Conservation (phyloP, 1,140 invertebrate species). For the Leucophenga varia region DNA sequence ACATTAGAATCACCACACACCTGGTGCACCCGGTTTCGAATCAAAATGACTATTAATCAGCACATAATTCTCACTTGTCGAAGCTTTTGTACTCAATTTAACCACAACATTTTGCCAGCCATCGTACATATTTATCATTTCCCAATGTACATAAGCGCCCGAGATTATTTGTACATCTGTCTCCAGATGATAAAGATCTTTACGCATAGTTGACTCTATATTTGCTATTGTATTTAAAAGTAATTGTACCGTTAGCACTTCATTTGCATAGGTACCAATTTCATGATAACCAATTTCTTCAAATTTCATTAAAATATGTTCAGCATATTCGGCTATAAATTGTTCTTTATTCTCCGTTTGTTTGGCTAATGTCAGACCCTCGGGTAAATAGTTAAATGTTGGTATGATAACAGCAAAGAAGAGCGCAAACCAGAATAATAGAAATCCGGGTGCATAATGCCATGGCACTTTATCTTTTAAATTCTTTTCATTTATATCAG, state of each 20-base stretch:
- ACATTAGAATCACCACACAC: too few species aligned
- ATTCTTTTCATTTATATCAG: not conserved
- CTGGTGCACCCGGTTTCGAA: slow-evolving; percentile 74
- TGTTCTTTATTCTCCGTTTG: not conserved
- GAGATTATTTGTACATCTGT: slow-evolving; percentile 58
- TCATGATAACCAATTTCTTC: slow-evolving; percentile 68
- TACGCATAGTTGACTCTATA: slow-evolving; percentile 3
- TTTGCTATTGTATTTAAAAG: slow-evolving; percentile 48
- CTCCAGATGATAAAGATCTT: slow-evolving; percentile 13
- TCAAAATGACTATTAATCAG: slow-evolving; percentile 93
- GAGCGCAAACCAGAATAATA: slow-evolving; percentile 15
- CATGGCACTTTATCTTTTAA: not conserved
- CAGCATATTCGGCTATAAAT: slow-evolving; percentile 16
- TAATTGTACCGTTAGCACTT: slow-evolving; percentile 62
- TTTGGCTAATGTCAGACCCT: slow-evolving; percentile 3
- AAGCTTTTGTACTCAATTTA: slow-evolving; percentile 62
- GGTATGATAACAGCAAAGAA: slow-evolving; percentile 11
- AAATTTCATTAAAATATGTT: slow-evolving; percentile 61
- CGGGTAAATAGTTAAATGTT: slow-evolving; percentile 9
- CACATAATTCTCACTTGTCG: slow-evolving; percentile 57
- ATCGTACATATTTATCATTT: slow-evolving; percentile 69
- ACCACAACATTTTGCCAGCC: slow-evolving; percentile 75
- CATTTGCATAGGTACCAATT: slow-evolving; percentile 64
- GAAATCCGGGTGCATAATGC: slow-evolving; percentile 3
- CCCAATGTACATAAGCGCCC: slow-evolving; percentile 73